Evolutionary conservation across 2,797 vertebrate genomes (phyloP), one percentile per base, ranked within the genome.

Genomic region (Protonibea diacanthus): DNA sequence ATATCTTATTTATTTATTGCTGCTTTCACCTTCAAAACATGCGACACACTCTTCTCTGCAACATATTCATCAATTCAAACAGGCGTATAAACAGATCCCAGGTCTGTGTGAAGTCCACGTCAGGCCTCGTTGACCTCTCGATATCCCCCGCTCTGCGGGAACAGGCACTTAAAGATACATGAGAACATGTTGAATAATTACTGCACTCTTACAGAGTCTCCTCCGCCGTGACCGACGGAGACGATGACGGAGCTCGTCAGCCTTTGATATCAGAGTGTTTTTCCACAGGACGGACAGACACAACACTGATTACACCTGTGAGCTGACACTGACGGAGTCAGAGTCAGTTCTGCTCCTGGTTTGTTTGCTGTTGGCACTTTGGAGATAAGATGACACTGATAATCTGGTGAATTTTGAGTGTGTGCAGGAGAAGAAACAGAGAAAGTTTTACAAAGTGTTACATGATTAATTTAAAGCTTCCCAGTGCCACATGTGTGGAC

Each of bases 151-250:
- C 20, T 55, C 65, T 17, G 23, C 17, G 48, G 29, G 27, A 73
- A 11, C 60, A 7, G 33, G 63, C 84, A 0, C 49, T 91, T 76
- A 88, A 91, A 88, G 82, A 89, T 91, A 69, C 84, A 90, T 80
- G 78, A 87, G 81, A 72, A 74, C 78, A 71, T 62, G 82, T 66
- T 92, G 84, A 92, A 92, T 93, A 90, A 92, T 90, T 88, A 38
- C 88, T 86, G 76, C 1, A 4, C 81, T 68, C 25, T 6, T 12
- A 45, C 33, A 3, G 0, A 0, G 5, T 5, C 58, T 70, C 57
- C 40, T 57, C 49, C 20, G 13, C 18, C 6, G n/a, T 21, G 23
- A 55, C 79, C 23, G 55, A 68, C 23, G 3, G 55, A 60, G 59
- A 64, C 33, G 1, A 6, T 25, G 58, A 68, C 0, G 0, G 14